These are phyloP conservation scores for Caenorhabditis tropicalis DNA, from an alignment of 1,140 invertebrate genomes.

Conservation along the genomic window DNA sequence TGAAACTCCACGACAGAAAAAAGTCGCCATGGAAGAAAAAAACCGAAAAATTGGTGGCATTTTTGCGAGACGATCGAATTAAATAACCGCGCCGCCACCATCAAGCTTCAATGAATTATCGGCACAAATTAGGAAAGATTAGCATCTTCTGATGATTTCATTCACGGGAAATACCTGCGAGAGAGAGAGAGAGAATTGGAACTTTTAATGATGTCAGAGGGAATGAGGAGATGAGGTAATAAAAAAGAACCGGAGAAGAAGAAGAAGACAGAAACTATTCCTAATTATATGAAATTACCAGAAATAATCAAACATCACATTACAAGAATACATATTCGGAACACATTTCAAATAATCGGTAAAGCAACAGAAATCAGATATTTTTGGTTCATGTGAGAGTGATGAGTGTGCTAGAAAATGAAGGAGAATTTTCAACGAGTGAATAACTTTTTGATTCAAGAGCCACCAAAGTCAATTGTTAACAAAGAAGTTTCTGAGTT, in stretches of 20 bases:
- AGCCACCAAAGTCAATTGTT: no score
- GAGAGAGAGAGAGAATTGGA: background rate
- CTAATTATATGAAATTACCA: no score
- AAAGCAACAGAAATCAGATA: no score
- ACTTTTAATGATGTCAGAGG: background rate
- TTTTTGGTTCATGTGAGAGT: no score
- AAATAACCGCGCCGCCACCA: background rate
- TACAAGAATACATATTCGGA: no score
- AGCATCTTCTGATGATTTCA: background rate
- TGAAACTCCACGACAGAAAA: slow-evolving; percentile 2
- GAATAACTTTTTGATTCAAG: no score
- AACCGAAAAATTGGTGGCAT: slow-evolving; percentile 10
- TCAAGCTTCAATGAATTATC: background rate
- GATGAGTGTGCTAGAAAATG: no score
- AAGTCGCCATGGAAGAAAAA: slow-evolving; percentile 2
- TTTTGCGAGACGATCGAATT: background rate
- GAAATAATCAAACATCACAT: no score
- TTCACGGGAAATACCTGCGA: background rate
- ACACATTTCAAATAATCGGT: no score
- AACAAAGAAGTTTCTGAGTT: no score
- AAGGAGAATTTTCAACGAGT: no score
- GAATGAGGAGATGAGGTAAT: background rate
- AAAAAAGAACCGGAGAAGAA: background rate
- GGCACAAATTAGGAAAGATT: slow-evolving; percentile 28
- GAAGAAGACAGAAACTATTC: background rate